phyloP scores from a whole-genome alignment of 1,140 invertebrate genomes.

The Artemia franciscana region DNA sequence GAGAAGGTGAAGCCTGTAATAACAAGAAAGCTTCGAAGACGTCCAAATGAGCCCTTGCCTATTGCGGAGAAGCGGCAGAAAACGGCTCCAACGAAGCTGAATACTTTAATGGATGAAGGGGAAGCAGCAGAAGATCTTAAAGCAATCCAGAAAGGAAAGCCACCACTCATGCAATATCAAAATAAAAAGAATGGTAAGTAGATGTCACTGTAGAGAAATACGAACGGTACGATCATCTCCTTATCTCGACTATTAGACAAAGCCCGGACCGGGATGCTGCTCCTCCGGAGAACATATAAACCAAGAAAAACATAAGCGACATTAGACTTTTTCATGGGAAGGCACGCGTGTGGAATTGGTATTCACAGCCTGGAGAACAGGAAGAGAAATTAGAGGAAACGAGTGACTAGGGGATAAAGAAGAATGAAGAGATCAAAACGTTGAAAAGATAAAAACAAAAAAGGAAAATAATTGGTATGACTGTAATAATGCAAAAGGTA shows the following conservation, averaged over 20 bases:
- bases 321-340: not conserved
- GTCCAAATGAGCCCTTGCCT: slow-evolving; percentile 79
- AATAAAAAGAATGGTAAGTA: slow-evolving; percentile 8
- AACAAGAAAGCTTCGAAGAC: slow-evolving; percentile 62
- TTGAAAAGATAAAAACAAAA: too few relatives aligned
- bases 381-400: not conserved
- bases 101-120: slow-evolving; percentile 62
- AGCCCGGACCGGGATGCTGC: not conserved
- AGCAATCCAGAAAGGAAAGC: slow-evolving; percentile 41
- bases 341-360: too few relatives aligned
- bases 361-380: too few relatives aligned
- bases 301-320: too few relatives aligned
- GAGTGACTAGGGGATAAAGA: not conserved
- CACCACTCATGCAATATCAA: slow-evolving; percentile 12
- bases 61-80: slow-evolving; percentile 33
- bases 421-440: too few relatives aligned
- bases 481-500: too few relatives aligned
- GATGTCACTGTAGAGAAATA: not conserved
- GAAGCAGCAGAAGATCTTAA: slow-evolving; percentile 72
- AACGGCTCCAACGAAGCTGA: slow-evolving; percentile 53
- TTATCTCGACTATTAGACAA: not conserved
- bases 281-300: too few relatives aligned
- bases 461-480: too few relatives aligned
- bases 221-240: not conserved
- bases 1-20: slow-evolving; percentile 32